A percentile compares a stretch with the other conserved stretches of the same genome.
Conservation (phyloP, 2,888 invertebrate genomes). For the Eristalis tenax region DNA sequence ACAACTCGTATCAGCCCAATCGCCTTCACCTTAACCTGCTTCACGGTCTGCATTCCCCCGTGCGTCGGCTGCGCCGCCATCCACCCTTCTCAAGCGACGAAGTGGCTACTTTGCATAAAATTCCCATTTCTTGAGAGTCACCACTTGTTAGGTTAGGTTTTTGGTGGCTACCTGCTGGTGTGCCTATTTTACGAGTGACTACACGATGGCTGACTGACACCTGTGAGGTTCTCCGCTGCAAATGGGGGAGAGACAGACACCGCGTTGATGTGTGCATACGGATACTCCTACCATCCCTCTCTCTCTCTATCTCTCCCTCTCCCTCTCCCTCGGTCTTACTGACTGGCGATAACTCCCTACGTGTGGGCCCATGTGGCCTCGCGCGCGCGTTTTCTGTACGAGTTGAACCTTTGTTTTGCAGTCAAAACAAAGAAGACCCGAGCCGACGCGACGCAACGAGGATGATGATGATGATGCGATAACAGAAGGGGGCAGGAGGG, state of each 20-base stretch:
- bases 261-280: background rate
- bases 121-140: slow-evolving; percentile 39
- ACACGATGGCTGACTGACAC: slow-evolving; percentile 28
- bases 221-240: slow-evolving; percentile 18
- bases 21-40: too few species aligned
- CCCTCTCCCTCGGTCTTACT: background rate
- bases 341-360: background rate
- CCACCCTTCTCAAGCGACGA: background rate
- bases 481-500: background rate
- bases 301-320: background rate
- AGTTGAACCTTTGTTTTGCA: slow-evolving; percentile 15
- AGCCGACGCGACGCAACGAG: too few species aligned
- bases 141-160: slow-evolving; percentile 36
- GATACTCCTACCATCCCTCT: slow-evolving; percentile 11
- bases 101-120: slow-evolving; percentile 44
- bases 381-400: background rate
- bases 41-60: too few species aligned
- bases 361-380: background rate
- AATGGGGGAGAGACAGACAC: slow-evolving; percentile 25
- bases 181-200: slow-evolving; percentile 27
- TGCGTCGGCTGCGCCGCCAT: too few species aligned
- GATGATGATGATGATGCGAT: background rate
- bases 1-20: too few species aligned
- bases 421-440: background rate
- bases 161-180: slow-evolving; percentile 45